phyloP scores from a whole-genome alignment of 2,113 vertebrate genomes.

The Chaetops frenatus region DNA sequence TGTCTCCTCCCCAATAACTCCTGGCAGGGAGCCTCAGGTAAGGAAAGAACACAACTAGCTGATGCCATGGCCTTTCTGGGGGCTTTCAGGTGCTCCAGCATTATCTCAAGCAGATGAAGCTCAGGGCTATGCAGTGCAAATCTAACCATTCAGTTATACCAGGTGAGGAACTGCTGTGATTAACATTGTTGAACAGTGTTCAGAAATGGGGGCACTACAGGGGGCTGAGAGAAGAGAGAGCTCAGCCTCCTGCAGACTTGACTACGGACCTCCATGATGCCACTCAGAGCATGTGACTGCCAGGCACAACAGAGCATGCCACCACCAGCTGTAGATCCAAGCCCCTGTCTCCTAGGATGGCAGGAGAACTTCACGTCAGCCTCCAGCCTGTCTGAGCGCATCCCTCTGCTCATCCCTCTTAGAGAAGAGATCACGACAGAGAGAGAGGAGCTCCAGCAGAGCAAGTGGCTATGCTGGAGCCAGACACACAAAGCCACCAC shows the following conservation, averaged over 20 bases:
- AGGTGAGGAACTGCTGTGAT: background rate
- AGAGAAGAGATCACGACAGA: background rate
- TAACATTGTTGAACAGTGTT: background rate
- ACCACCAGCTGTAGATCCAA: background rate
- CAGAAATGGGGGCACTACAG: background rate
- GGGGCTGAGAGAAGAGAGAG: background rate
- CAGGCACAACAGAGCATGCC: background rate
- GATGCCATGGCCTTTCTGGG: background rate
- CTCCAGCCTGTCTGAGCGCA: background rate
- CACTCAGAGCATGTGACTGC: background rate
- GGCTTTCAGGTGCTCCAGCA: background rate
- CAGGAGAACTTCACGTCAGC: background rate
- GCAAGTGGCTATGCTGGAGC: background rate
- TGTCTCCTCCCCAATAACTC: background rate
- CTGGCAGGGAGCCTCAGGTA: background rate
- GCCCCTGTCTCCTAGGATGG: background rate
- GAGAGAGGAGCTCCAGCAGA: background rate
- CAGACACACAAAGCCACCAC: background rate
- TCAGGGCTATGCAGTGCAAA: background rate
- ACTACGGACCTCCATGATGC: background rate
- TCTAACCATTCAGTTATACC: background rate
- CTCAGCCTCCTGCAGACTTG: background rate
- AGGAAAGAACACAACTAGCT: background rate
- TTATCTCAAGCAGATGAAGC: background rate
- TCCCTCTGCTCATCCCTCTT: background rate